Evolutionary conservation across 2,888 invertebrate species (phyloP).

Genomic region (Trachelus iudaicus): DNA sequence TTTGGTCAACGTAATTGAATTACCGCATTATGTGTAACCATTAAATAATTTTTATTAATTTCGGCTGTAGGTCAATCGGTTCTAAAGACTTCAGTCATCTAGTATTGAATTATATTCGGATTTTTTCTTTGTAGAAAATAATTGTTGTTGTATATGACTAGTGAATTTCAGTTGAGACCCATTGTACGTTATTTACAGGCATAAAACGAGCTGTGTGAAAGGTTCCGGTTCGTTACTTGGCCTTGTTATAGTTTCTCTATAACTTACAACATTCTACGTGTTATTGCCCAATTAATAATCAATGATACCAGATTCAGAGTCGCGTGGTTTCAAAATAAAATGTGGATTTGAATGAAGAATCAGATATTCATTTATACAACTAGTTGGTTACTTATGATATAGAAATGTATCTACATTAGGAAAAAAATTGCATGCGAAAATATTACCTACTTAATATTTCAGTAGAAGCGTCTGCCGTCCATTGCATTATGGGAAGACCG

Average conservation of each 20-base stretch:
- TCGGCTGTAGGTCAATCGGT: background rate
- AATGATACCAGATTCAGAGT: background rate
- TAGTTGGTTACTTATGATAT: background rate
- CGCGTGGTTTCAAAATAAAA: background rate
- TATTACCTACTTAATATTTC: background rate
- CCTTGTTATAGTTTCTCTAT: conserved; percentile 22
- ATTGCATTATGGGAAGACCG: background rate
- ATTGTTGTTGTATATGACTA: background rate
- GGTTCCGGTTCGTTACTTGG: conserved; percentile 11
- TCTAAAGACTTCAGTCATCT: background rate
- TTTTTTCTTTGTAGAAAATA: background rate
- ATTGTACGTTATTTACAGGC: background rate
- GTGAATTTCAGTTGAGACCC: background rate
- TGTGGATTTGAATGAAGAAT: background rate
- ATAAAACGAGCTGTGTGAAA: background rate
- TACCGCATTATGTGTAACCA: background rate
- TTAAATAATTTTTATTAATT: background rate
- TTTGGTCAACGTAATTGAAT: background rate
- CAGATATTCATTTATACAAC: background rate
- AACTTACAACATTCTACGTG: conserved; percentile 14
- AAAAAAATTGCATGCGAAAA: background rate
- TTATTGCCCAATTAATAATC: conserved; percentile 19
- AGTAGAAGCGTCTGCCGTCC: background rate
- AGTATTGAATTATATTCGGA: too few species aligned
- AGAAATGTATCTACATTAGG: background rate